Evolutionary conservation across 2,888 invertebrate species (phyloP), one percentile per base, ranked within the genome.

Genomic region (Phytoseiulus persimilis): DNA sequence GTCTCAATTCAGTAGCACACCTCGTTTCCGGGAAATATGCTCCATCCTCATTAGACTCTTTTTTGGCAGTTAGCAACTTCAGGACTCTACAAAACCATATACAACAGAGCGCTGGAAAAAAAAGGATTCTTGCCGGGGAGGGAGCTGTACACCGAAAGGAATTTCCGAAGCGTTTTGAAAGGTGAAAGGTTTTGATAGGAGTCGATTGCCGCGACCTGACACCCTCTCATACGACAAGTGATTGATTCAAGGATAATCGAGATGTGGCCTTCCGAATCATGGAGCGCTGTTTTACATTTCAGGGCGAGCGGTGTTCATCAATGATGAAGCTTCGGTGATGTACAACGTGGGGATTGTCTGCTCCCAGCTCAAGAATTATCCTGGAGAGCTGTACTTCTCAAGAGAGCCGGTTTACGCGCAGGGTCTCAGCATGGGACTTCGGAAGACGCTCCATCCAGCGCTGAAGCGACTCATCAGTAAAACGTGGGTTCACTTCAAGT

Each of bases 251-350:
- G n/a, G n/a, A n/a, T n/a, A n/a, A n/a, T n/a, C n/a, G n/a, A n/a
- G n/a, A n/a, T n/a, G n/a, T n/a, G n/a, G n/a, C n/a, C n/a, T n/a
- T n/a, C n/a, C n/a, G n/a, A n/a, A n/a, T n/a, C n/a, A n/a, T n/a
- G n/a, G n/a, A n/a, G n/a, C n/a, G n/a, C n/a, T n/a, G n/a, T n/a
- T n/a, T 39, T 39, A 3, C 31, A 84, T 84, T 84, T 2, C 18
- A 84, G 84, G 84, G 32, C 84, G 84, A 84, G 84, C 84, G 31
- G 84, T 84, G 14, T 32, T n/a, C 23, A 84, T 84, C 84, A 84
- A 84, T 31, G 84, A 84, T 23, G 32, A 84, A 31, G 32, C 84
- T 23, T 84, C 84, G 9, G 33, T 84, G 0, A 84, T 84, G 84
- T 84, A 84, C 31, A 84, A 84, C 9, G 32, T 84, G 23, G 84